phyloP scores from a whole-genome alignment of 2,888 invertebrate species.

The Chrysotoxum bicinctum region DNA sequence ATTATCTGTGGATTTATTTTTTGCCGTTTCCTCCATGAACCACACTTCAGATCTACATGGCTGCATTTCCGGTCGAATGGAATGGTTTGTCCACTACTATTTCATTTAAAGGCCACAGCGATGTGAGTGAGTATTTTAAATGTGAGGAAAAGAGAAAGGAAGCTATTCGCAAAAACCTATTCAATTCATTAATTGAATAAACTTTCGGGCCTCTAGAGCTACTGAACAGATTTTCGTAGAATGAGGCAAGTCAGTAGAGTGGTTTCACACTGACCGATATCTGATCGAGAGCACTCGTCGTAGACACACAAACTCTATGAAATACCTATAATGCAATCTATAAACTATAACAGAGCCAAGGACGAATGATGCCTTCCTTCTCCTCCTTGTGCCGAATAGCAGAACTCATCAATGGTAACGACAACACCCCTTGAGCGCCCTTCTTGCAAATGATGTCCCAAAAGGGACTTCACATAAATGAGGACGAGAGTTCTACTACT shows the following conservation, averaged over 20 bases:
- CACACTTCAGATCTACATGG: slow-evolving; percentile 38
- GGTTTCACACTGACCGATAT: slow-evolving; percentile 54
- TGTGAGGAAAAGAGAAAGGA: background rate
- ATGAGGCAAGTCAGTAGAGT: slow-evolving; percentile 40
- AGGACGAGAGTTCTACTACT: background rate
- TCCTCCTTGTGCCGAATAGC: background rate
- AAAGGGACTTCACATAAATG: background rate
- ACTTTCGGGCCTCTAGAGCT: slow-evolving; percentile 13
- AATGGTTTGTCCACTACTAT: background rate
- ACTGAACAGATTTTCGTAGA: slow-evolving; percentile 29
- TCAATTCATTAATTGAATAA: slow-evolving; percentile 63
- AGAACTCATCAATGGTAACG: slow-evolving; percentile 35
- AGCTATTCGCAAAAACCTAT: slow-evolving; percentile 35
- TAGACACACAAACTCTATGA: background rate
- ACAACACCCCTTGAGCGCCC: slow-evolving; percentile 29
- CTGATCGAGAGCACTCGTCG: slow-evolving; percentile 34
- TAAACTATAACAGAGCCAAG: slow-evolving; percentile 11
- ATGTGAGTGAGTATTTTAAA: background rate
- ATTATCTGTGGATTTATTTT: slow-evolving; percentile 57
- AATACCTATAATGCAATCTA: background rate
- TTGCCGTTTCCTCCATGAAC: slow-evolving; percentile 31
- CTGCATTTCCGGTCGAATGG: slow-evolving; percentile 38
- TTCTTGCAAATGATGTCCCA: slow-evolving; percentile 20
- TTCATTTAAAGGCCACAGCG: background rate
- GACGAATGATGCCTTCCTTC: background rate